Evolutionary conservation across 2,797 vertebrate species (phyloP).

Genomic region (Botia almorhae): DNA sequence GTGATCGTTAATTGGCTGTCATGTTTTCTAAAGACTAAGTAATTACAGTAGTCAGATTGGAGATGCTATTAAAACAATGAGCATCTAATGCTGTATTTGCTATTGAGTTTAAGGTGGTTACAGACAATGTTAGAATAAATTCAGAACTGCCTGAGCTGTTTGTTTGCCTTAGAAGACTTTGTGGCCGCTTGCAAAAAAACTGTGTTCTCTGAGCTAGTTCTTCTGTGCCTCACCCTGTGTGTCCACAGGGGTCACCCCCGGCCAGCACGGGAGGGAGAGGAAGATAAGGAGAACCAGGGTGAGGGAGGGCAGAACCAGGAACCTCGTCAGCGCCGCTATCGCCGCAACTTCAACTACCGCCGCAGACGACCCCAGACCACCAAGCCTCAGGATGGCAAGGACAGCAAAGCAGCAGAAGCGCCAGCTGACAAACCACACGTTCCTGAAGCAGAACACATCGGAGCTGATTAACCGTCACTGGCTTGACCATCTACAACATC

Average conservation of each 20-base stretch:
- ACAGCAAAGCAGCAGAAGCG: constrained; percentile 93
- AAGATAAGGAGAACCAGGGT: constrained; percentile 96
- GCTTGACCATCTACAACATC: constrained; percentile 97
- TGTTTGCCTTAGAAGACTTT: too few species aligned
- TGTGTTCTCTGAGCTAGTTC: too few species aligned
- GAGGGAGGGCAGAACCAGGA: constrained; percentile 93
- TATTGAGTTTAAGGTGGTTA: too few species aligned
- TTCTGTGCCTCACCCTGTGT: not conserved
- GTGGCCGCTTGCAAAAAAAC: too few species aligned
- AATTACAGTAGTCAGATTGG: too few species aligned
- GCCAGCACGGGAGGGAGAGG: constrained; percentile 92
- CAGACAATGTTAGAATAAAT: too few species aligned
- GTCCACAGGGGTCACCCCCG: constrained; percentile 89
- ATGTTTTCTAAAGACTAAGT: too few species aligned
- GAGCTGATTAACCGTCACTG: constrained; percentile 93
- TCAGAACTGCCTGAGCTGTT: too few species aligned
- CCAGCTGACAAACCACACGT: constrained; percentile 96
- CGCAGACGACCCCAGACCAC: constrained; percentile 93
- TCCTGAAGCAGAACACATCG: constrained; percentile 99
- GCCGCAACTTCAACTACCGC: constrained; percentile 97
- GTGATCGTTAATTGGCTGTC: too few species aligned
- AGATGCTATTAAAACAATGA: too few species aligned
- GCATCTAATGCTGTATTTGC: too few species aligned
- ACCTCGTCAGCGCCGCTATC: constrained; percentile 93
- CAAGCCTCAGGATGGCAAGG: constrained; percentile 94